These are phyloP conservation scores for Octomys mimax DNA, from an alignment of 2,797 vertebrate species.

Conservation along the genomic window DNA sequence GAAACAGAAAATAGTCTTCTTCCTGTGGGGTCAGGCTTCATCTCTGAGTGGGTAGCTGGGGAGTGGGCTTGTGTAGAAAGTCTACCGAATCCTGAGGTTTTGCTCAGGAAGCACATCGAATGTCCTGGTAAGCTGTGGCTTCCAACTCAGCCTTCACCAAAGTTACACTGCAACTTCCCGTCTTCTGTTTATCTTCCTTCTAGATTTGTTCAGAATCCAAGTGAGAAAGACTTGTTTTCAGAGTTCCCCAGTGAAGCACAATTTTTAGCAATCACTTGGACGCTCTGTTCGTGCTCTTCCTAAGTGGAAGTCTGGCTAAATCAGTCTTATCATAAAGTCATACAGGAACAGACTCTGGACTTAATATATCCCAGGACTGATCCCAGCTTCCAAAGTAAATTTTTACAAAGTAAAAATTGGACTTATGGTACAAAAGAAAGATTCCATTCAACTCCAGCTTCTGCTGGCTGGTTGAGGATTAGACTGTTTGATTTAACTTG, in stretches of 20 bases:
- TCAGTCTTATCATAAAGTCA: background rate
- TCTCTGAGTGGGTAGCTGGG: background rate
- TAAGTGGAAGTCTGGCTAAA: background rate
- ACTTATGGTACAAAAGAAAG: background rate
- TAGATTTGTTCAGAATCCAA: slow-evolving; percentile 2
- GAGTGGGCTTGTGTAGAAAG: background rate
- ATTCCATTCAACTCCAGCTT: background rate
- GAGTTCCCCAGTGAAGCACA: background rate
- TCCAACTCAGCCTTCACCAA: background rate
- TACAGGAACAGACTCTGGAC: background rate
- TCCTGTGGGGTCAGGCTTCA: background rate
- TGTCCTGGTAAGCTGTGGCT: background rate
- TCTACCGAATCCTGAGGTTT: background rate
- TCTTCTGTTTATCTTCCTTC: background rate
- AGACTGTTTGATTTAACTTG: background rate
- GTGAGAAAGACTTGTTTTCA: background rate
- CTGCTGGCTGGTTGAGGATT: background rate
- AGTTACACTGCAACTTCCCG: background rate
- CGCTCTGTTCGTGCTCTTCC: background rate
- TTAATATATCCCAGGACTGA: background rate
- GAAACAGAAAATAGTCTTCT: background rate
- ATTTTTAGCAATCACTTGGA: background rate
- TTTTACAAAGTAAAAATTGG: background rate
- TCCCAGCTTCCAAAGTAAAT: background rate
- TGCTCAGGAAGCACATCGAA: background rate